phyloP scores from a whole-genome alignment of 2,113 vertebrate genomes.

The Heloderma charlesbogerti region DNA sequence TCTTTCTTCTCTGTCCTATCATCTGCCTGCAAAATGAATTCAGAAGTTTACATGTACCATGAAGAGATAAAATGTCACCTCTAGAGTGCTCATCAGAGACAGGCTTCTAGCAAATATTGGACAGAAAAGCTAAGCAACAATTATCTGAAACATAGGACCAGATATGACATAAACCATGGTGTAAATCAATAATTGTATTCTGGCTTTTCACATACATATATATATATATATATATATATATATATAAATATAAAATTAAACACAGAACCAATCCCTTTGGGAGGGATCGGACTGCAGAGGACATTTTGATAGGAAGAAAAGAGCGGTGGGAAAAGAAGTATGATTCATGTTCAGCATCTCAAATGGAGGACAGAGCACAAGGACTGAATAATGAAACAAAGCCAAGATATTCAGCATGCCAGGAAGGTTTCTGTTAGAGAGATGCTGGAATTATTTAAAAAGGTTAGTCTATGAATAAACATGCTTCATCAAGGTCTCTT shows the following conservation, averaged over 20 bases:
- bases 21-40: conserved; percentile 60
- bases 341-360: conserved; percentile 93
- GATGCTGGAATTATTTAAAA: conserved; percentile 99
- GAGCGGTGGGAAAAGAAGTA: conserved; percentile 78
- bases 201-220: conserved; percentile 55
- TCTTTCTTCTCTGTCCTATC: conserved; percentile 42
- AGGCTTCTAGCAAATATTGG: conserved; percentile 64
- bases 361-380: conserved; percentile 87
- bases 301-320: conserved; percentile 80
- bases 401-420: conserved; percentile 92
- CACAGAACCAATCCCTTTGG: conserved; percentile 76
- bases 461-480: conserved; percentile 99
- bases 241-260: conserved; percentile 39
- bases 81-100: conserved; percentile 63
- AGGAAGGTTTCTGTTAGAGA: conserved; percentile 92
- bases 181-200: conserved; percentile 71
- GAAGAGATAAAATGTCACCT: conserved; percentile 69
- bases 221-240: conserved; percentile 48
- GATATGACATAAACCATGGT: conserved; percentile 67
- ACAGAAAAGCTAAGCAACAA: conserved; percentile 74
- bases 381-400: conserved; percentile 97
- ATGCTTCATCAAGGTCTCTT: conserved; percentile 97
- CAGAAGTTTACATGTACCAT: conserved; percentile 55
- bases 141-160: conserved; percentile 69
- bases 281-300: conserved; percentile 81